Evolutionary conservation across 1,140 invertebrate genomes (phyloP).

Genomic region (Metaphire vulgaris): DNA sequence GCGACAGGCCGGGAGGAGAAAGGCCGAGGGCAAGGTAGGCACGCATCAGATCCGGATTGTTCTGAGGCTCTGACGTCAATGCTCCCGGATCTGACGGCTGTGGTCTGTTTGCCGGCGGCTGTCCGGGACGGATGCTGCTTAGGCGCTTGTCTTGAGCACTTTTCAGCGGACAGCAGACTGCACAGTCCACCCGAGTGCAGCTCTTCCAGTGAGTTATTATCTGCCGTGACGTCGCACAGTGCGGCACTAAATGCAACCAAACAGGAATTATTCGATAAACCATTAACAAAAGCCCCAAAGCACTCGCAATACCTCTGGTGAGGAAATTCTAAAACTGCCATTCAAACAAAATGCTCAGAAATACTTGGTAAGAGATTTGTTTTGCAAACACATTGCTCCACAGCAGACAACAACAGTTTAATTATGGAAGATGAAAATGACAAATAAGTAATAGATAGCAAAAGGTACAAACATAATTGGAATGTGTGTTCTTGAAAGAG

Average conservation of each 20-base stretch:
- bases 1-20: not conserved
- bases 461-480: no score
- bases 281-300: no score
- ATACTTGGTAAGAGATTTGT: not conserved
- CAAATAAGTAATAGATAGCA: no score
- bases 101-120: not conserved
- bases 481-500: no score
- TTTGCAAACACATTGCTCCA: no score
- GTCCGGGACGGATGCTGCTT: not conserved
- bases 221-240: constrained; percentile 95
- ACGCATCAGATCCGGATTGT: constrained; percentile 19
- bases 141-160: constrained; percentile 69
- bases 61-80: not conserved
- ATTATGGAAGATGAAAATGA: no score
- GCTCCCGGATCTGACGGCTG: no score
- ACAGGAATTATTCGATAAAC: not conserved
- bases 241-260: constrained; percentile 63
- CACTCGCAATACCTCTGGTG: no score
- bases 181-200: constrained; percentile 87
- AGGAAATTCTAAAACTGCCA: not conserved
- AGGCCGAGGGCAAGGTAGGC: not conserved
- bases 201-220: constrained; percentile 99
- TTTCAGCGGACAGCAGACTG: constrained; percentile 93
- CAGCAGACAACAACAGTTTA: no score
- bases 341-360: not conserved